phyloP scores from a whole-genome alignment of 2,113 vertebrate species.

The Paramormyrops kingsleyae region DNA sequence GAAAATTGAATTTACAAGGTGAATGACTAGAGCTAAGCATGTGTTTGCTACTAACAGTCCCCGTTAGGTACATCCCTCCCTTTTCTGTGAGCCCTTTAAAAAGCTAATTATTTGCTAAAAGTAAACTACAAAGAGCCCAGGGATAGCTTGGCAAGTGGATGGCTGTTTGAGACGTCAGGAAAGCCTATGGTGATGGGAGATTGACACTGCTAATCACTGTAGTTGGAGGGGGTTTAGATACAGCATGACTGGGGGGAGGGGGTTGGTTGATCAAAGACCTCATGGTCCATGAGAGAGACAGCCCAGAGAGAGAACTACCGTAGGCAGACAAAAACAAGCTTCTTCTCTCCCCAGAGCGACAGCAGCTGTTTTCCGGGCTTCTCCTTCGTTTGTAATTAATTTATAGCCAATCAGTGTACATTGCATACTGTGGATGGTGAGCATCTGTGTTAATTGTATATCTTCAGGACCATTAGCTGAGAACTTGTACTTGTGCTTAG shows the following conservation, averaged over 20 bases:
- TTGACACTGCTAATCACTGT: constrained; percentile 2
- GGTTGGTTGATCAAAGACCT: background rate
- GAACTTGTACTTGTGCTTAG: background rate
- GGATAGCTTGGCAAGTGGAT: background rate
- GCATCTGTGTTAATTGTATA: constrained; percentile 6
- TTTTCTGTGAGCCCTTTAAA: background rate
- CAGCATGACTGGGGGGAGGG: background rate
- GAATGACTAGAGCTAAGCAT: background rate
- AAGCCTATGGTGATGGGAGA: background rate
- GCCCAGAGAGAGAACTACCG: background rate
- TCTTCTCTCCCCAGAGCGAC: background rate
- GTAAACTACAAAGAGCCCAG: background rate
- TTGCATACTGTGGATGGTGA: background rate
- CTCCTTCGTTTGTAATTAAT: constrained; percentile 1
- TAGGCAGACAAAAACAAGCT: background rate
- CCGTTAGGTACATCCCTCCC: background rate
- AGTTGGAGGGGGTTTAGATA: background rate
- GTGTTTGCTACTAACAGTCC: background rate
- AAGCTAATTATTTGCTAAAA: background rate
- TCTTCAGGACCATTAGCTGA: constrained; percentile 7
- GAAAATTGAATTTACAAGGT: constrained; percentile 3
- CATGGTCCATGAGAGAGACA: background rate
- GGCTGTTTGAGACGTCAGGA: background rate
- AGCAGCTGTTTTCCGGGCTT: background rate
- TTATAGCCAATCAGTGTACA: constrained; percentile 1